A percentile compares a stretch with the other conserved stretches of the same genome.
phyloP scores from a whole-genome alignment of 1,140 invertebrate genomes.

The Drosophila littoralis region DNA sequence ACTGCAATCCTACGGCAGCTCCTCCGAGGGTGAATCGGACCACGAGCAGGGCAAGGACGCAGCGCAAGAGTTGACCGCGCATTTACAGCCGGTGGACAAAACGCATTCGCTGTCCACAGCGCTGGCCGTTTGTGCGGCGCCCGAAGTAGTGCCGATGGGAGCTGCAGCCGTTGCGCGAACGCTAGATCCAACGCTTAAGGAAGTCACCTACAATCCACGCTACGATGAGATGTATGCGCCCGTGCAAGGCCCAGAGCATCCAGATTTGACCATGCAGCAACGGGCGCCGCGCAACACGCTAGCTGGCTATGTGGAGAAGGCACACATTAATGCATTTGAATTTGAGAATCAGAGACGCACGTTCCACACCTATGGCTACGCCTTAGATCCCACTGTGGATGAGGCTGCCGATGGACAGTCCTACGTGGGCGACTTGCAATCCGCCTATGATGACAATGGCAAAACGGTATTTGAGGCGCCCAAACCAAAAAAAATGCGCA shows the following conservation, averaged over 20 bases:
- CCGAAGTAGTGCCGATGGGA: conserved; percentile 90
- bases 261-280: conserved; percentile 95
- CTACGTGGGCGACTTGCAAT: conserved; percentile 88
- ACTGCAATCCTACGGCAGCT: conserved; percentile 74
- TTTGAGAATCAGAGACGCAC: conserved; percentile 99
- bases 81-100: conserved; percentile 85
- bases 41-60: conserved; percentile 43
- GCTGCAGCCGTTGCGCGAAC: conserved; percentile 86
- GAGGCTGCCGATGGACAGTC: conserved; percentile 87
- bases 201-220: conserved; percentile 96
- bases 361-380: conserved; percentile 98
- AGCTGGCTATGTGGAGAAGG: conserved; percentile 97
- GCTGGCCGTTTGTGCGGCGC: conserved; percentile 91
- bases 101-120: conserved; percentile 85
- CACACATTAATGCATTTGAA: conserved; percentile 98
- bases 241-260: conserved; percentile 95
- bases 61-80: conserved; percentile 77
- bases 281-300: conserved; percentile 95
- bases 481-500: conserved; percentile 93
- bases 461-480: conserved; percentile 96
- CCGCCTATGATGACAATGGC: conserved; percentile 87
- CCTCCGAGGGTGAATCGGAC: conserved; percentile 74
- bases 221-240: conserved; percentile 98
- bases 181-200: conserved; percentile 90
- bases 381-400: conserved; percentile 96